phyloP scores from a whole-genome alignment of 2,888 invertebrate genomes.

The Apamea epomidion region DNA sequence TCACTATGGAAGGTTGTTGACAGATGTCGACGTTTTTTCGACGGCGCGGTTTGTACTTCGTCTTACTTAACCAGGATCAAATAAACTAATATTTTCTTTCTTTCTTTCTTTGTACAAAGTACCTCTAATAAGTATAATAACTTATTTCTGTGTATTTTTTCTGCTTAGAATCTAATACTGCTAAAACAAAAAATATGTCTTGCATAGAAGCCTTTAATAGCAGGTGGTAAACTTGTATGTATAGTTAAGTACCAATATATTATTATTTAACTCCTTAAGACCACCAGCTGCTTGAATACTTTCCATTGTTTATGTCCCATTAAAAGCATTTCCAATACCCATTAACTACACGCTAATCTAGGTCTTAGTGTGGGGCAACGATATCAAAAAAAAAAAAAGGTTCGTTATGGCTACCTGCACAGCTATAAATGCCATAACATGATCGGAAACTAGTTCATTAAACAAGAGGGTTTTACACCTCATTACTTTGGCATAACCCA shows the following conservation, averaged over 20 bases:
- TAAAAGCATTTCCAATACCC: conserved; percentile 63
- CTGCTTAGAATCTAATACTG: not conserved
- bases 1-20: no score
- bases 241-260: not conserved
- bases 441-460: conserved; percentile 81
- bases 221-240: not conserved
- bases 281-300: conserved; percentile 50
- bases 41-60: no score
- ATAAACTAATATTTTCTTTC: no score
- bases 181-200: not conserved
- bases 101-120: no score
- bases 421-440: conserved; percentile 60
- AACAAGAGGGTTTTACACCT: conserved; percentile 84
- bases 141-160: no score
- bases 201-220: not conserved
- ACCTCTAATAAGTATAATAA: no score
- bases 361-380: conserved; percentile 46
- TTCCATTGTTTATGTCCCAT: conserved; percentile 49
- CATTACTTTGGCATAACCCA: conserved; percentile 81
- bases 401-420: conserved; percentile 48
- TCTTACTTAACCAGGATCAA: no score
- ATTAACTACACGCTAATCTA: conserved; percentile 52
- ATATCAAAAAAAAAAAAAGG: no score
- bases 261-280: conserved; percentile 22
- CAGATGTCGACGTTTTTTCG: no score